phyloP scores from a whole-genome alignment of 2,797 vertebrate species.

The Micropoecilia bifurca region DNA sequence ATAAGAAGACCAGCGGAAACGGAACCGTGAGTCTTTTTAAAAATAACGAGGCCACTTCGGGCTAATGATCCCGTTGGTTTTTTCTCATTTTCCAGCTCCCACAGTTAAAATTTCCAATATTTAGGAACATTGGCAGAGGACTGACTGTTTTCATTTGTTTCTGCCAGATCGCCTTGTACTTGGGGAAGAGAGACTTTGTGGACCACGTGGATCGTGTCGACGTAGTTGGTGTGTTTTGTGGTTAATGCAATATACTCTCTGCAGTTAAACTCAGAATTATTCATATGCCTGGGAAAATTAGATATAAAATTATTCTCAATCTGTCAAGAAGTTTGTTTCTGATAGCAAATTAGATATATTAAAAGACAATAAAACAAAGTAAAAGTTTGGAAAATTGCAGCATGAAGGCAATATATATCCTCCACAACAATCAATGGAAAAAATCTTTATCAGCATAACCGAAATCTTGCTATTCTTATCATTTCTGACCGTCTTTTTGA shows the following conservation, averaged over 20 bases:
- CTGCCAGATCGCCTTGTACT: slow-evolving; percentile 87
- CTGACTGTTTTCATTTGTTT: slow-evolving; percentile 33
- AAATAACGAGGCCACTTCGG: slow-evolving; percentile 49
- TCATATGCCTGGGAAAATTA: background rate
- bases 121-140: slow-evolving; percentile 42
- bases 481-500: background rate
- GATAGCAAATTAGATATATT: background rate
- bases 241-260: background rate
- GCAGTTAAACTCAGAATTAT: background rate
- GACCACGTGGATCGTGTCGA: slow-evolving; percentile 88
- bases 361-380: background rate
- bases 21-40: slow-evolving; percentile 82
- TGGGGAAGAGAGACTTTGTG: slow-evolving; percentile 91
- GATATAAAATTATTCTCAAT: background rate
- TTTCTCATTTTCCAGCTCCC: slow-evolving; percentile 51
- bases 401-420: background rate
- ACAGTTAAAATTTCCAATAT: slow-evolving; percentile 53
- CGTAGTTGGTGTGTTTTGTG: slow-evolving; percentile 79
- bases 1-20: slow-evolving; percentile 90
- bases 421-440: background rate
- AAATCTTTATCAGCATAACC: background rate
- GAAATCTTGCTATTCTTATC: background rate
- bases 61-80: slow-evolving; percentile 26
- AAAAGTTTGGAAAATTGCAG: background rate
- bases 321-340: background rate